A percentile compares a stretch with the other conserved stretches of the same genome.
Evolutionary conservation across 2,797 vertebrate genomes (phyloP).

Genomic region (Protonibea diacanthus): DNA sequence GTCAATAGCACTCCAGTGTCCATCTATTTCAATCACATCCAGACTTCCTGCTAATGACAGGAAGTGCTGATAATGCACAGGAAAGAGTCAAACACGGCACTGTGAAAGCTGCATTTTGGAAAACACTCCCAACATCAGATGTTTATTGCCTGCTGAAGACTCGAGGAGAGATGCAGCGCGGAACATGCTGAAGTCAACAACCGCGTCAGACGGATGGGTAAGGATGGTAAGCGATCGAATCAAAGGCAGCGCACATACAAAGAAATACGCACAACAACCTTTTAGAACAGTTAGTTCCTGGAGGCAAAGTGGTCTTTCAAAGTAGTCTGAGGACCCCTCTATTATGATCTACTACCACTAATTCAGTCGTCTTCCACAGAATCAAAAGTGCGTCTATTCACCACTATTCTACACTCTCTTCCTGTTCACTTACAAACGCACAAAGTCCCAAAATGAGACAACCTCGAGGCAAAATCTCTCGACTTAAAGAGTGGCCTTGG

Average conservation of each 20-base stretch:
- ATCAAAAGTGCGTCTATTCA: slow-evolving; percentile 38
- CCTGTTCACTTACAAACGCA: slow-evolving; percentile 40
- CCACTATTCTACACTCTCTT: slow-evolving; percentile 35
- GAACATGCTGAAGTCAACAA: slow-evolving; percentile 37
- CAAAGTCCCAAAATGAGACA: slow-evolving; percentile 37
- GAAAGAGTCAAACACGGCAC: slow-evolving; percentile 26
- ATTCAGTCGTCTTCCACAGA: slow-evolving; percentile 49
- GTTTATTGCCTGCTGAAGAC: slow-evolving; percentile 9
- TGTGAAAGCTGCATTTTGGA: slow-evolving; percentile 25
- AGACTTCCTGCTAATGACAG: slow-evolving; percentile 69
- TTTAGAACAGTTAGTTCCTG: slow-evolving; percentile 65
- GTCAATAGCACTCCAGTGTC: slow-evolving; percentile 68
- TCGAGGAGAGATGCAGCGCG: slow-evolving; percentile 6
- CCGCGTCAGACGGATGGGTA: slow-evolving; percentile 13
- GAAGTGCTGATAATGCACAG: slow-evolving; percentile 71
- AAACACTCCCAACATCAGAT: slow-evolving; percentile 25
- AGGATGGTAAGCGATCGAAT: slow-evolving; percentile 33
- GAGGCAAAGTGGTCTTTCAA: slow-evolving; percentile 57
- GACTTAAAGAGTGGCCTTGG: slow-evolving; percentile 20
- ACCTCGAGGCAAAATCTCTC: slow-evolving; percentile 42
- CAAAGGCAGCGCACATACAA: slow-evolving; percentile 35
- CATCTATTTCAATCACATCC: slow-evolving; percentile 66
- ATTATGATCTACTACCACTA: slow-evolving; percentile 60
- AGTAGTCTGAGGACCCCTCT: slow-evolving; percentile 39
- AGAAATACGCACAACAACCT: slow-evolving; percentile 44